A percentile compares a stretch with the other conserved stretches of the same genome.
These are phyloP conservation scores for Polypedilum pembai DNA, from an alignment of 1,140 invertebrate species.

Conservation along the genomic window DNA sequence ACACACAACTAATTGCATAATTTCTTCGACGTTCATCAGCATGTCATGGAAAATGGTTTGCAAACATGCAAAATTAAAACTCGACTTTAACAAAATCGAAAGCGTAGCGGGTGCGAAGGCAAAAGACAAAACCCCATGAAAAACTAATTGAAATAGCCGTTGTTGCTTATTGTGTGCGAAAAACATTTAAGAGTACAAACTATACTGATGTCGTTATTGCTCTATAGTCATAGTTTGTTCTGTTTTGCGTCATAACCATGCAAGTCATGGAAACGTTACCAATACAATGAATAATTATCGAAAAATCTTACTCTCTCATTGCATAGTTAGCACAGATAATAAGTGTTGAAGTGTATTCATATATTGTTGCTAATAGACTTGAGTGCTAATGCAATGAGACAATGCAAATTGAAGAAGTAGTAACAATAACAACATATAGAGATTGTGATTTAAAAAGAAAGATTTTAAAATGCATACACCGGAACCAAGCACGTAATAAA, in stretches of 20 bases:
- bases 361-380: background rate
- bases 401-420: background rate
- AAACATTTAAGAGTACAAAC: background rate
- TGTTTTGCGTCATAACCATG: background rate
- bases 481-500: background rate
- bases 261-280: background rate
- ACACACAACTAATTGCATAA: background rate
- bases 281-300: background rate
- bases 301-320: background rate
- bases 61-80: background rate
- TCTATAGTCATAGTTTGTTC: no score
- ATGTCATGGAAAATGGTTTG: background rate
- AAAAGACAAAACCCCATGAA: background rate
- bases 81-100: background rate
- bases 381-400: background rate
- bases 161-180: background rate
- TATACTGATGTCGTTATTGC: no score
- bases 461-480: background rate
- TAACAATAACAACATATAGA: background rate
- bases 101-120: conserved; percentile 15
- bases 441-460: background rate
- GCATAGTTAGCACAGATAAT: conserved; percentile 4
- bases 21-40: background rate
- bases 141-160: conserved; percentile 11
- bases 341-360: background rate